Percentiles rank a stretch among this genome's conserved stretches.
These are phyloP conservation scores for Mesopsocus fuscifrons DNA, from an alignment of 2,888 invertebrate species.

Conservation along the genomic window DNA sequence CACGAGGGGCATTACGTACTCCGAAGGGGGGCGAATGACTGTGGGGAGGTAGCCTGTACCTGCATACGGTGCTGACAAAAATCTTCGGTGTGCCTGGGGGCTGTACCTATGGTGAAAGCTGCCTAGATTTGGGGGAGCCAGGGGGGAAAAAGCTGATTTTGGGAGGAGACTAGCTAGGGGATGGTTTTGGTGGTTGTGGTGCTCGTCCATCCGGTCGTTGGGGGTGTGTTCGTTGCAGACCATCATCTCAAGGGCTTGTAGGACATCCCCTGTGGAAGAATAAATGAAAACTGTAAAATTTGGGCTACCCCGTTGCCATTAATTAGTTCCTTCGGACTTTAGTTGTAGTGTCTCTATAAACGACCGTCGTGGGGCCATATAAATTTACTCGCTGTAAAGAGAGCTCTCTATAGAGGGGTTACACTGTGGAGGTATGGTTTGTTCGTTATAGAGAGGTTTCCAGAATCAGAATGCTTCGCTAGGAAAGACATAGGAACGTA, in stretches of 20 bases:
- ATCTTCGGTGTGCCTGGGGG: conserved; percentile 35
- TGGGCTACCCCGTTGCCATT: too few relatives aligned
- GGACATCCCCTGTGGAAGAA: conserved; percentile 47
- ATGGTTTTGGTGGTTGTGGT: conserved; percentile 20
- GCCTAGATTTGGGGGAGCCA: conserved; percentile 30
- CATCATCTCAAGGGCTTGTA: conserved; percentile 85
- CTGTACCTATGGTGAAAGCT: conserved; percentile 30
- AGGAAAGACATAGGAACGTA: too few relatives aligned
- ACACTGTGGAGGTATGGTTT: too few relatives aligned
- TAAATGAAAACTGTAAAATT: too few relatives aligned
- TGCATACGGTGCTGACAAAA: conserved; percentile 62
- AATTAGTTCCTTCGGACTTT: too few relatives aligned
- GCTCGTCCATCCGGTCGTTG: conserved; percentile 16
- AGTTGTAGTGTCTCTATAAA: too few relatives aligned
- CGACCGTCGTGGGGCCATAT: too few relatives aligned
- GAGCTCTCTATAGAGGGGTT: too few relatives aligned
- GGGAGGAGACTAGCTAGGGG: conserved; percentile 23
- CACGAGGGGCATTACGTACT: conserved; percentile 18
- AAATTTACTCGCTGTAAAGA: too few relatives aligned
- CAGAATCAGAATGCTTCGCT: too few relatives aligned
- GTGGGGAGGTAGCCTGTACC: conserved; percentile 69
- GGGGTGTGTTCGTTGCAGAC: conserved; percentile 39
- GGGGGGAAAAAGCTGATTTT: conserved; percentile 56
- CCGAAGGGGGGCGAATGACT: conserved; percentile 38
- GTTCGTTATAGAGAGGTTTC: too few relatives aligned